These are phyloP conservation scores for Cyprinodon diabolis DNA, from an alignment of 2,797 vertebrate species.

Conservation along the genomic window DNA sequence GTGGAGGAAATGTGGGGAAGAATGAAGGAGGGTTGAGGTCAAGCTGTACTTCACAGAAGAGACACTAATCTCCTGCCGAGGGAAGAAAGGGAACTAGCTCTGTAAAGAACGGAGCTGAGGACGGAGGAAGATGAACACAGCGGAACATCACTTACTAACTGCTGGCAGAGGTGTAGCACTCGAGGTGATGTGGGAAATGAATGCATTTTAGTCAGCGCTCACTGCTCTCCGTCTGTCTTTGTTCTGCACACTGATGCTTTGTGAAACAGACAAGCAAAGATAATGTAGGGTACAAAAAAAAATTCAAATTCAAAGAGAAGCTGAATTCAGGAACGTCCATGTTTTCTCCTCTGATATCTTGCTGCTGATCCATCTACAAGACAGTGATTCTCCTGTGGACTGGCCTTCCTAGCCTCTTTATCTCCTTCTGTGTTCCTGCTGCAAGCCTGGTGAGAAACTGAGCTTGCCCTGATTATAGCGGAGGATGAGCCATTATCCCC, in stretches of 20 bases:
- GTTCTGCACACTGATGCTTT: not conserved
- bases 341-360: constrained; percentile 1
- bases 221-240: not conserved
- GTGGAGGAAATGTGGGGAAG: constrained; percentile 48
- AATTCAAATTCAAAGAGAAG: not conserved
- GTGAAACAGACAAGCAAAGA: constrained; percentile 3
- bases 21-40: constrained; percentile 71
- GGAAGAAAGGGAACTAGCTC: constrained; percentile 40
- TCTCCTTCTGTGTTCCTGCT: constrained; percentile 5
- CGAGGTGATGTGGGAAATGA: constrained; percentile 10
- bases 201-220: not conserved
- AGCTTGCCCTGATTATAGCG: constrained; percentile 13
- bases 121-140: constrained; percentile 19
- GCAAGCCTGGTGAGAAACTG: constrained; percentile 10
- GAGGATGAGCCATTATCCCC: constrained; percentile 8
- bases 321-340: constrained; percentile 1
- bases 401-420: constrained; percentile 4
- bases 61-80: constrained; percentile 64
- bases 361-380: not conserved
- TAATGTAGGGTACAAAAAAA: not conserved
- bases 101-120: constrained; percentile 25
- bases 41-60: constrained; percentile 71
- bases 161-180: not conserved
- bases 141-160: constrained; percentile 29
- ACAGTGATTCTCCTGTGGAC: not conserved